These are phyloP conservation scores for Temnothorax rugatulus DNA, from an alignment of 2,888 invertebrate species.

Conservation along the genomic window DNA sequence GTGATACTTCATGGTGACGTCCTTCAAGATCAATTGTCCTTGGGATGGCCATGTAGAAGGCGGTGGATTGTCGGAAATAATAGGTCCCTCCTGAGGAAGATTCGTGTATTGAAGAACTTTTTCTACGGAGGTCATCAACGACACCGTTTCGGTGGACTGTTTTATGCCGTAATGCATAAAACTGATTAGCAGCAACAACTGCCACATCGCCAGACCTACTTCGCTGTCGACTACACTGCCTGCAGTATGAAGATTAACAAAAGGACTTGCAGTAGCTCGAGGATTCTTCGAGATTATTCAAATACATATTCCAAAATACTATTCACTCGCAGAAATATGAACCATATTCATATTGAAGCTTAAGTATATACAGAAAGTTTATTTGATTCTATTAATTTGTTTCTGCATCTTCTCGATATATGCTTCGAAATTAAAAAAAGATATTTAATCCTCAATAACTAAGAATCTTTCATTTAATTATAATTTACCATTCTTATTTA, in stretches of 20 bases:
- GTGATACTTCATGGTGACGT: conserved; percentile 90
- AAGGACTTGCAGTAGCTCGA: background rate
- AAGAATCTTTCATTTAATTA: background rate
- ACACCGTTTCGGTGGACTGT: conserved; percentile 91
- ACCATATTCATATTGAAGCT: background rate
- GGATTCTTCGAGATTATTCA: background rate
- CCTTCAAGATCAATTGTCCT: conserved; percentile 89
- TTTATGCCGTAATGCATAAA: conserved; percentile 92
- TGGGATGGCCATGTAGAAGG: conserved; percentile 90
- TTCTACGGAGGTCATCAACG: conserved; percentile 93
- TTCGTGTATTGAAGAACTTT: conserved; percentile 93
- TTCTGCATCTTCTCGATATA: conserved; percentile 60
- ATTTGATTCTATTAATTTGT: conserved; percentile 30
- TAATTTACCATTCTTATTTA: conserved; percentile 87
- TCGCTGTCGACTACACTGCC: conserved; percentile 88
- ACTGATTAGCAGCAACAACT: conserved; percentile 91
- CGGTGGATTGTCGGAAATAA: conserved; percentile 85
- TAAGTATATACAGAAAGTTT: background rate
- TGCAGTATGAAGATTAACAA: conserved; percentile 73
- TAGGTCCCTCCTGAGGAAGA: conserved; percentile 89
- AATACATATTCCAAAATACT: background rate
- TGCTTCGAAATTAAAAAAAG: conserved; percentile 18
- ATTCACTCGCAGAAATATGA: background rate
- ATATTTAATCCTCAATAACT: background rate
- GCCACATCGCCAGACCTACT: conserved; percentile 91